Percentiles rank a stretch among this genome's conserved stretches.
Conservation (phyloP, 2,888 invertebrate species). For the Brachylomia viminalis region DNA sequence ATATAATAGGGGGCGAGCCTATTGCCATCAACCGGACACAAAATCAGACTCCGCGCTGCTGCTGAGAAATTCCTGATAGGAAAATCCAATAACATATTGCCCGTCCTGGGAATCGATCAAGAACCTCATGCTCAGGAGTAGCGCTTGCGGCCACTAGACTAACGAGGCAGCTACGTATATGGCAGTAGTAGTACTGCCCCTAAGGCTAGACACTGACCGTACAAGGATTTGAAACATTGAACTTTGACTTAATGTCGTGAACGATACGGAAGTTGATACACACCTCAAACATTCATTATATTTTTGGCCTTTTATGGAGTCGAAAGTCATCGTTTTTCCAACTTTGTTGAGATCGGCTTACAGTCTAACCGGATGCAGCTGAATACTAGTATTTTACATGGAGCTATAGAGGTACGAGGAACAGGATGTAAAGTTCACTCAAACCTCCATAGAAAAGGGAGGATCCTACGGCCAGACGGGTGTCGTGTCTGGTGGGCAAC, state of each 20-base stretch:
- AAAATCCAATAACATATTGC: not conserved
- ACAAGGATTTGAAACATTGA: not conserved
- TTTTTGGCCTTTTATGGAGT: not conserved
- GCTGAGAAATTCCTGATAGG: not conserved
- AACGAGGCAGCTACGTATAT: not conserved
- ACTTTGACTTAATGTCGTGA: conserved; percentile 1
- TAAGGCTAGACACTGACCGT: not conserved
- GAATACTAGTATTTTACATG: not conserved
- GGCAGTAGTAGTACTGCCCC: not conserved
- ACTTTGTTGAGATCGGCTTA: not conserved
- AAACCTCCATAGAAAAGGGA: too few relatives aligned
- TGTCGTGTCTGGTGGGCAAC: too few relatives aligned
- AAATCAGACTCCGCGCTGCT: not conserved
- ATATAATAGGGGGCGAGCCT: not conserved
- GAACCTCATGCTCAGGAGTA: not conserved
- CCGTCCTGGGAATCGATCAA: not conserved
- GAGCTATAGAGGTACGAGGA: too few relatives aligned
- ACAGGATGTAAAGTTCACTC: too few relatives aligned
- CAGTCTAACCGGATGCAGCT: not conserved
- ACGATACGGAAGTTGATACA: conserved; percentile 12
- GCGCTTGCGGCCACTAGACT: not conserved
- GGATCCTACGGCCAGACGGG: too few relatives aligned
- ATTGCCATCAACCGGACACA: too few relatives aligned
- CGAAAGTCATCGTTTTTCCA: conserved; percentile 2
- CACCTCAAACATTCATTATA: conserved; percentile 8